These are phyloP conservation scores for Sardinella longiceps DNA, from an alignment of 2,797 vertebrate species.

Conservation along the genomic window DNA sequence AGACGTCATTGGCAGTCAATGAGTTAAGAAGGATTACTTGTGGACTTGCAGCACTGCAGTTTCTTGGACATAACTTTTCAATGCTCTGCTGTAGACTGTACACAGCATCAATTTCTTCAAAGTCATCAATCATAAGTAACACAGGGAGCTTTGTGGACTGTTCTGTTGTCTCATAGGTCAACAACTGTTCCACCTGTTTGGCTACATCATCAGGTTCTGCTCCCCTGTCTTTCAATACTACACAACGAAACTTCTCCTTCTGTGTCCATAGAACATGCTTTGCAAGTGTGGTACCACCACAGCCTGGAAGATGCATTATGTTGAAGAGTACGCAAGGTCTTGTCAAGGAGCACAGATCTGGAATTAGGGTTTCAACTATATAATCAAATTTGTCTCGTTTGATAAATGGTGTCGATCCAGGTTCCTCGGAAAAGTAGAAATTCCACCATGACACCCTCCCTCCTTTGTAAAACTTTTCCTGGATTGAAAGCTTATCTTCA, in stretches of 20 bases:
- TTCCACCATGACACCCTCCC: constrained; percentile 72
- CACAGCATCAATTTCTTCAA: constrained; percentile 78
- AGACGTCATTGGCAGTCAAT: no score
- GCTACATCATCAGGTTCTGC: constrained; percentile 67
- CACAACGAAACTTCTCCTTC: constrained; percentile 74
- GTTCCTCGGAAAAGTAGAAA: constrained; percentile 69
- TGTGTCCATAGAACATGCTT: constrained; percentile 82
- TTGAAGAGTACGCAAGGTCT: constrained; percentile 73
- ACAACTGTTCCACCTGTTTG: constrained; percentile 70
- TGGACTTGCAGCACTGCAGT: constrained; percentile 49
- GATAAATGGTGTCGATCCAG: constrained; percentile 64
- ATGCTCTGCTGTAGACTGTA: constrained; percentile 66
- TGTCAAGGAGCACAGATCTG: constrained; percentile 57
- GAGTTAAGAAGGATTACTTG: constrained; percentile 68
- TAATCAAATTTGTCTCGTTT: constrained; percentile 67
- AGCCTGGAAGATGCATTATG: constrained; percentile 80
- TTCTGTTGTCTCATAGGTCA: constrained; percentile 65
- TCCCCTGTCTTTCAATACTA: constrained; percentile 74
- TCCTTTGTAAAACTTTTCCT: constrained; percentile 71
- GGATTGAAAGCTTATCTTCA: constrained; percentile 55
- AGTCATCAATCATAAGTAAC: constrained; percentile 82
- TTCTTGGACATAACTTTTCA: constrained; percentile 59
- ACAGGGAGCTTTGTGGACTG: constrained; percentile 68
- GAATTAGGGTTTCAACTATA: constrained; percentile 60
- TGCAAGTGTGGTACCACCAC: constrained; percentile 82